phyloP scores from a whole-genome alignment of 2,797 vertebrate genomes.

The Gallinago nigripennis region DNA sequence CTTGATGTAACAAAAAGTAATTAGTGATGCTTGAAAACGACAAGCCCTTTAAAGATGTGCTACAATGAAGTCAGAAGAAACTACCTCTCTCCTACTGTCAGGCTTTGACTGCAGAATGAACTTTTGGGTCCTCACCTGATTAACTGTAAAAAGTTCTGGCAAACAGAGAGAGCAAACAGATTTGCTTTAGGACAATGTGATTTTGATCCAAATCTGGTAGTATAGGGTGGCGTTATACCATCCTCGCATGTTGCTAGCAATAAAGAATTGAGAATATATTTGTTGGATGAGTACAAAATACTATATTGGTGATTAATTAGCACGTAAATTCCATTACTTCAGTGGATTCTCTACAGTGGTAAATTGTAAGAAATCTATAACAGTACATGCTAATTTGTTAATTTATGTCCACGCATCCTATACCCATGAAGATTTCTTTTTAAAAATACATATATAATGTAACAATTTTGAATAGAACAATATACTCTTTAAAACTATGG shows the following conservation, averaged over 20 bases:
- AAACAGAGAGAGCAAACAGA: rapidly evolving
- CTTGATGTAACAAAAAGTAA: neutral
- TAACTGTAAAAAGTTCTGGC: neutral
- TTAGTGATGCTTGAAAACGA: rapidly evolving
- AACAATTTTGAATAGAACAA: neutral
- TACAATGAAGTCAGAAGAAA: neutral
- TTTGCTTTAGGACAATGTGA: neutral
- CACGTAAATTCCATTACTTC: neutral
- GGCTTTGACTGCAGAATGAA: neutral
- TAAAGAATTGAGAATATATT: neutral
- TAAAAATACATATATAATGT: neutral
- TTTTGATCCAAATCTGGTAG: neutral
- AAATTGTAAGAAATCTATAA: neutral
- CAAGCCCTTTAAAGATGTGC: neutral
- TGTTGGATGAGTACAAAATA: neutral
- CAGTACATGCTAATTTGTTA: neutral
- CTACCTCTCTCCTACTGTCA: neutral
- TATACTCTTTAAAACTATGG: neutral
- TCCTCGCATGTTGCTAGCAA: rapidly evolving
- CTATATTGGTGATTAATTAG: neutral
- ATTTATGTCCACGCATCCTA: rapidly evolving
- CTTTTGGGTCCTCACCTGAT: neutral
- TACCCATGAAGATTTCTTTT: neutral
- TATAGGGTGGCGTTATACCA: neutral
- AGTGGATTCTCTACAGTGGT: neutral